A percentile compares a stretch with the other conserved stretches of the same genome.
Conservation (phyloP, 1,140 invertebrate genomes). For the Rhynchophorus ferrugineus region DNA sequence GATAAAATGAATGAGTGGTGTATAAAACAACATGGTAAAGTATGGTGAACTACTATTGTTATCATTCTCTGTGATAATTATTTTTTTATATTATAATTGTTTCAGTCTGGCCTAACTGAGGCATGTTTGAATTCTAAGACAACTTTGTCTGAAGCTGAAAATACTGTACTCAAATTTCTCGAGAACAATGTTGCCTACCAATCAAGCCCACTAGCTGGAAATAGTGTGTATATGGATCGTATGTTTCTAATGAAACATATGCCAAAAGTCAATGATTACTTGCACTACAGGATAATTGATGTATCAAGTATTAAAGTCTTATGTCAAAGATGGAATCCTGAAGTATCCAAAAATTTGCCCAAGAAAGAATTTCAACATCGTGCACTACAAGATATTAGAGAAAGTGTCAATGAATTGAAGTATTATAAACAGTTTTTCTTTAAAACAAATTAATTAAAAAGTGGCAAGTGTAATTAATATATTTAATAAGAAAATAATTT, state of each 20-base stretch:
- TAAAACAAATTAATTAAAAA: conserved; percentile 18
- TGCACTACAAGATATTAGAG: conserved; percentile 75
- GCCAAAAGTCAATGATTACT: conserved; percentile 64
- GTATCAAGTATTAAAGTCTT: conserved; percentile 87
- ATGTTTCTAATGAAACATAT: conserved; percentile 70
- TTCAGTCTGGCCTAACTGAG: conserved; percentile 68
- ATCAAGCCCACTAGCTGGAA: conserved; percentile 73
- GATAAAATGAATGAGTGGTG: conserved; percentile 81
- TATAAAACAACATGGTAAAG: conserved; percentile 62
- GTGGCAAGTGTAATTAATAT: no score
- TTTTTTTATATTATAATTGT: conserved; percentile 25
- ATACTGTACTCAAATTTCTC: conserved; percentile 65
- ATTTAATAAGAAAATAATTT: no score
- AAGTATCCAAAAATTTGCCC: conserved; percentile 50
- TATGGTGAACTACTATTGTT: conserved; percentile 34
- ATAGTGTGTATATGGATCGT: conserved; percentile 81
- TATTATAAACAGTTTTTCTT: conserved; percentile 42
- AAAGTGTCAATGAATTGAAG: conserved; percentile 74
- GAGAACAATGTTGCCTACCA: conserved; percentile 56
- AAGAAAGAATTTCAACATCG: conserved; percentile 63
- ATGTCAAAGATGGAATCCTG: conserved; percentile 64
- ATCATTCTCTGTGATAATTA: conserved; percentile 4
- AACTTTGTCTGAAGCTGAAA: conserved; percentile 59
- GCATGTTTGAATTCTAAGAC: conserved; percentile 61
- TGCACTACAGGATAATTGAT: conserved; percentile 92